Percentiles rank a stretch among this genome's conserved stretches.
Evolutionary conservation across 2,888 invertebrate species (phyloP).

Genomic region (Ectropis crepuscularia): DNA sequence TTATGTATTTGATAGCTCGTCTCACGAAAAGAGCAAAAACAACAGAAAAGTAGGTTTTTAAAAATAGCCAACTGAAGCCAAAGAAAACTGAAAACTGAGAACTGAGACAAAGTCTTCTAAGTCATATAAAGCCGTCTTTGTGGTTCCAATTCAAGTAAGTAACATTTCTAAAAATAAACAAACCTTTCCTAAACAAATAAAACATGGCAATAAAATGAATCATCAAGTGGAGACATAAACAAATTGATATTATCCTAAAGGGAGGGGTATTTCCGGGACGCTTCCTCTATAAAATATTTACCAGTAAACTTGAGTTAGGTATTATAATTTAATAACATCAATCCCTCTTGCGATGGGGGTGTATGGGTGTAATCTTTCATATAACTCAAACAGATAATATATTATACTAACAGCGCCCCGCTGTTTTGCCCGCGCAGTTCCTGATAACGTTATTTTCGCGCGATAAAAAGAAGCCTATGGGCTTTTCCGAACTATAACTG

Average conservation of each 20-base stretch:
- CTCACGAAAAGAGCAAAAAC: too few species aligned
- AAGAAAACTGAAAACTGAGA: too few species aligned
- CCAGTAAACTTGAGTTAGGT: conserved; percentile 14
- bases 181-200: conserved; percentile 4
- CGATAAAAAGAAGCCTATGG: too few species aligned
- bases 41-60: too few species aligned
- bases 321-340: conserved; percentile 17
- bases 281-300: conserved; percentile 20
- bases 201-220: conserved; percentile 19
- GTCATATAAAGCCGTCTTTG: too few species aligned
- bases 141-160: not conserved
- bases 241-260: conserved; percentile 21
- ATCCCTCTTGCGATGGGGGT: not conserved
- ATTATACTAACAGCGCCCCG: not conserved
- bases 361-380: not conserved
- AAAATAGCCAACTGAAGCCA: too few species aligned
- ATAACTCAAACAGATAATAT: not conserved
- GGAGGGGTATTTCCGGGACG: conserved; percentile 12
- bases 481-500: too few species aligned
- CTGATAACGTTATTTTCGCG: too few species aligned
- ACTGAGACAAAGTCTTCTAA: too few species aligned
- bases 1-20: too few species aligned
- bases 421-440: too few species aligned
- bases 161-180: conserved; percentile 16
- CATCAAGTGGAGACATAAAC: conserved; percentile 26